Base-by-base conservation (phyloP, 2,888 invertebrate genomes). In the Cylindroiulus punctatus region DNA sequence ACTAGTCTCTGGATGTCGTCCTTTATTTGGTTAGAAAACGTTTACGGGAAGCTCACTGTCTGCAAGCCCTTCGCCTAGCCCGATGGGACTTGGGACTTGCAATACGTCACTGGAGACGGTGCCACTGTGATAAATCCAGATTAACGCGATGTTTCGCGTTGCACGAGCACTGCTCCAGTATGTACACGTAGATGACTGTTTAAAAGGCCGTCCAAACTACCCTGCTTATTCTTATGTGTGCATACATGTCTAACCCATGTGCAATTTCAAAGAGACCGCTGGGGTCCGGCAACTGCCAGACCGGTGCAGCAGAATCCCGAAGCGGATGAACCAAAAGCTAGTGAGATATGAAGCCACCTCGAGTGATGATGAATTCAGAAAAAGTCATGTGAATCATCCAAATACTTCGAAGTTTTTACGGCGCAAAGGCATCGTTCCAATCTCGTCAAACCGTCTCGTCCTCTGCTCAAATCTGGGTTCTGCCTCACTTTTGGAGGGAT, bases 131-230 rank as follows among this genome's bases (percentile, higher is more conserved):
- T 76, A 65, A 65, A 65, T 26, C 57, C 57, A 22, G 22, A 65
- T 26, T 22, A 76, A 76, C 22, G 65, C 65, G 10, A 26, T 65
- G 65, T 26, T 65, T 12, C 7, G 22, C 12, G 76, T 76, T 76
- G 17, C 30, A 30, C 76, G 76, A 76, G 30, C 14, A 30, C 76
- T 30, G 76, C 76, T 76, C 30, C 76, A 76, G 8, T 17, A 76
- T 76, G 30, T n/a, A n/a, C n/a, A n/a, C n/a, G n/a, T 76, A 30
- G 76, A 76, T 76, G 76, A 76, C 76, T 76, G 76, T 76, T 76
- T 30, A 76, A 76, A 65, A 76, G 30, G 76, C 76, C 76, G 76
- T 76, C 76, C 76, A 76, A 76, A 76, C 26, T 76, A 76, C 30
- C 30, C 76, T 76, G 76, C 76, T 76, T n/a, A n/a, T n/a, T 76